These are phyloP conservation scores for Paralichthys olivaceus DNA, from an alignment of 2,113 vertebrate species.

Conservation along the genomic window DNA sequence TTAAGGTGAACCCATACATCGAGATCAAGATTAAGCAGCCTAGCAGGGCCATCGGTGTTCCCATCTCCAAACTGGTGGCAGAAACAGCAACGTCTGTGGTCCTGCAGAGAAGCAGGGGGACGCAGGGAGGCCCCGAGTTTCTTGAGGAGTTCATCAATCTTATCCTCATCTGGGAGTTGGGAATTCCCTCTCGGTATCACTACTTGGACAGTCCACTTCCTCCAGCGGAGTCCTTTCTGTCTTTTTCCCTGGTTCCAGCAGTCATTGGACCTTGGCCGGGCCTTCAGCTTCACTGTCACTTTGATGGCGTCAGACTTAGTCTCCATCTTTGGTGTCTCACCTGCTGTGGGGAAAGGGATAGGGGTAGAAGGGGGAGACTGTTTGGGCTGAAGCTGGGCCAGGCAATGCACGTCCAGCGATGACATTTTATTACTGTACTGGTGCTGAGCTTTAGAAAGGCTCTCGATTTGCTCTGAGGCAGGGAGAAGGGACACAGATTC, in stretches of 20 bases:
- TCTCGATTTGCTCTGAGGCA: conserved; percentile 81
- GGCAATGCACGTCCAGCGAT: conserved; percentile 91
- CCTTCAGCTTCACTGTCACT: conserved; percentile 94
- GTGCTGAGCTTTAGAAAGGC: conserved; percentile 86
- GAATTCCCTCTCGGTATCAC: conserved; percentile 88
- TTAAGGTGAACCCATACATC: conserved; percentile 98
- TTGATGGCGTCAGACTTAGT: conserved; percentile 91
- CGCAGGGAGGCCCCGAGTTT: conserved; percentile 90
- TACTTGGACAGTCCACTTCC: conserved; percentile 94
- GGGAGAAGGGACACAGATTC: conserved; percentile 81
- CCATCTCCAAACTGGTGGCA: conserved; percentile 97
- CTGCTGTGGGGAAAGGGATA: conserved; percentile 83
- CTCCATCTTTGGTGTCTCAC: conserved; percentile 85
- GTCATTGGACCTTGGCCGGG: conserved; percentile 85
- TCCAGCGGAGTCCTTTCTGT: conserved; percentile 94
- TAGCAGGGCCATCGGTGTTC: conserved; percentile 91
- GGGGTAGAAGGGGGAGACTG: conserved; percentile 86
- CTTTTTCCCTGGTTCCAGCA: conserved; percentile 87
- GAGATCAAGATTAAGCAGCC: conserved; percentile 95
- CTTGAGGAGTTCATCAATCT: conserved; percentile 91
- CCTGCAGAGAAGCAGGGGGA: conserved; percentile 86
- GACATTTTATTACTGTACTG: conserved; percentile 97
- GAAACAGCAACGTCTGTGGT: conserved; percentile 94
- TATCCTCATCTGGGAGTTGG: conserved; percentile 89
- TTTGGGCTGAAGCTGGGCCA: conserved; percentile 91